Base-by-base conservation (phyloP, 2,797 vertebrate species). In the Ctenochaetus hawaiiensis region DNA sequence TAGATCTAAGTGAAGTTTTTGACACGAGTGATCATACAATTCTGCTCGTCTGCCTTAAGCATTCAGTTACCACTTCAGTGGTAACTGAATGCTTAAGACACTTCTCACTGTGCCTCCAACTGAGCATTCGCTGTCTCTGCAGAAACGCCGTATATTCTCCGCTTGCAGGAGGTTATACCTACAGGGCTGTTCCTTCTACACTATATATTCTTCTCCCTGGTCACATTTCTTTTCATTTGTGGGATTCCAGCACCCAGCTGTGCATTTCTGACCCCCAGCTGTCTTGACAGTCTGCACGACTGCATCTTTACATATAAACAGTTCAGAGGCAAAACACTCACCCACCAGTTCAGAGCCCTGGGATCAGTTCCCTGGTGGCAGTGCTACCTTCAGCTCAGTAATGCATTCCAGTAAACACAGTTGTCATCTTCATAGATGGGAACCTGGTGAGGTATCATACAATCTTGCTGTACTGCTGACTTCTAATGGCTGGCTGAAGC, bases 271-370 rank as follows among this genome's bases (percentile, higher is more conserved):
- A 87, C 87, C 85, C 82, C 82, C 83, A 82, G 56, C 81, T 82
- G 84, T 84, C 85, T 82, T 59, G 39, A 76, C 64, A 67, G 82
- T 80, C 78, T 75, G 85, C 82, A 86, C 86, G 87, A 72, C 84
- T 89, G 80, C 83, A 70, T 84, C 75, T 84, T 84, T 81, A 84
- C 77, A 88, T 74, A 84, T 80, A 83, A 85, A 87, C 77, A 82
- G 81, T 77, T 72, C 67, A 52, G 54, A 75, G 75, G 86, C 77
- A 78, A 85, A 85, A 81, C 77, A 69, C 54, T 66, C 72, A 52
- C 74, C 72, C 76, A 80, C 72, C 62, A 59, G 73, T 86, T 82
- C 77, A 67, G 67, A 83, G 85, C 72, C 73, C 62, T 66, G 64
- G 85, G 67, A 80, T 84, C 79, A 61, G 59, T 70, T 87, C 79